These are phyloP conservation scores for Entosphenus tridentatus DNA, from an alignment of 2,113 vertebrate species.

Conservation along the genomic window DNA sequence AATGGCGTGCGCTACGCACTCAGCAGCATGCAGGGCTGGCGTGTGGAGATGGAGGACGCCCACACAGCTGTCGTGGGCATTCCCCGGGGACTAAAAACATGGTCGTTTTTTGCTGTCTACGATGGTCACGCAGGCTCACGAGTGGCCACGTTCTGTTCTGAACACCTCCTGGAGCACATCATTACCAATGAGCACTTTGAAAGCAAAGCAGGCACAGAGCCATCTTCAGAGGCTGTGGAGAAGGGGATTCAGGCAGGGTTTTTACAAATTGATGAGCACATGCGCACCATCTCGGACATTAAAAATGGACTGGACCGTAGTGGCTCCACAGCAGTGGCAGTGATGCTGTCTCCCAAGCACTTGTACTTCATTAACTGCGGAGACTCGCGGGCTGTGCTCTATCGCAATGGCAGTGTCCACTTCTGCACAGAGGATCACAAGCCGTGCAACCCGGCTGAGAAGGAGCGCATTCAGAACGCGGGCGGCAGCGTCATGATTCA, in stretches of 20 bases:
- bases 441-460: constrained; percentile 85
- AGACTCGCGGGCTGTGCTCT: constrained; percentile 78
- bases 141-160: constrained; percentile 85
- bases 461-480: constrained; percentile 94
- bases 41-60: constrained; percentile 97
- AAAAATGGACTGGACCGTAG: constrained; percentile 93
- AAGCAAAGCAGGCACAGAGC: constrained; percentile 33
- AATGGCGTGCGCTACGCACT: constrained; percentile 73
- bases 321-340: constrained; percentile 78
- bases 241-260: constrained; percentile 76
- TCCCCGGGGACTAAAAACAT: constrained; percentile 63
- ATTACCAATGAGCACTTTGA: constrained; percentile 45
- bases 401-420: constrained; percentile 61
- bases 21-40: constrained; percentile 98
- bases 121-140: constrained; percentile 92
- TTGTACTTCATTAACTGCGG: constrained; percentile 96
- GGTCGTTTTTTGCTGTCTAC: constrained; percentile 95
- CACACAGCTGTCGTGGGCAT: constrained; percentile 80
- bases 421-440: constrained; percentile 98
- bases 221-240: constrained; percentile 65
- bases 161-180: constrained; percentile 85
- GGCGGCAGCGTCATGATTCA: constrained; percentile 98
- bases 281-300: constrained; percentile 93
- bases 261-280: constrained; percentile 88
- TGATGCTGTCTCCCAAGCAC: constrained; percentile 69